These are phyloP conservation scores for Neocrepidodera transversa DNA, from an alignment of 2,888 invertebrate genomes.

Conservation along the genomic window DNA sequence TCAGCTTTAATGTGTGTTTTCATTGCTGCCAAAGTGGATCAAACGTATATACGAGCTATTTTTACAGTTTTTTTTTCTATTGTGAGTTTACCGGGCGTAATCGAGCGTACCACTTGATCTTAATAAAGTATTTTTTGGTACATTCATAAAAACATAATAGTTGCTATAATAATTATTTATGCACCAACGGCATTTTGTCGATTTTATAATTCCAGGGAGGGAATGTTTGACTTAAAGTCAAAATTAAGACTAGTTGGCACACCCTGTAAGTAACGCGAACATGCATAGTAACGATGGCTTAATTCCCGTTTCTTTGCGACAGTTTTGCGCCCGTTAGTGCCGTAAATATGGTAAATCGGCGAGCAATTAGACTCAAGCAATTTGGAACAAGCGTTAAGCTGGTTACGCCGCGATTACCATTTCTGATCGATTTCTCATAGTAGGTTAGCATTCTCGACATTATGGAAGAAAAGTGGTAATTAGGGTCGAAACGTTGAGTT, in stretches of 20 bases:
- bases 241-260: no score
- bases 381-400: neutral
- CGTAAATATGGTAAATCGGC: conserved; percentile 1
- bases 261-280: no score
- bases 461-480: neutral
- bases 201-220: no score
- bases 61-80: neutral
- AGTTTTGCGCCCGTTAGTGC: no score
- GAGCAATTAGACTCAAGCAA: neutral
- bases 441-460: neutral
- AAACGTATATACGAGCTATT: neutral
- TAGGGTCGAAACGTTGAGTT: neutral
- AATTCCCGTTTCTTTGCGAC: conserved; percentile 6
- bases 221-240: no score
- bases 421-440: conserved; percentile 11
- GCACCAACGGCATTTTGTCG: no score
- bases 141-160: no score
- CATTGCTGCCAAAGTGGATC: neutral
- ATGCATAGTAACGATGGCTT: no score
- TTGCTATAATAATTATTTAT: no score
- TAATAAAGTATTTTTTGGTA: no score
- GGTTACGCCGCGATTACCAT: conserved; percentile 8
- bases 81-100: neutral
- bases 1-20: conserved; percentile 11
- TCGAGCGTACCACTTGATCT: no score